A percentile compares a stretch with the other conserved stretches of the same genome.
Evolutionary conservation across 2,797 vertebrate species (phyloP).

Genomic region (Rhodeus uyekii): DNA sequence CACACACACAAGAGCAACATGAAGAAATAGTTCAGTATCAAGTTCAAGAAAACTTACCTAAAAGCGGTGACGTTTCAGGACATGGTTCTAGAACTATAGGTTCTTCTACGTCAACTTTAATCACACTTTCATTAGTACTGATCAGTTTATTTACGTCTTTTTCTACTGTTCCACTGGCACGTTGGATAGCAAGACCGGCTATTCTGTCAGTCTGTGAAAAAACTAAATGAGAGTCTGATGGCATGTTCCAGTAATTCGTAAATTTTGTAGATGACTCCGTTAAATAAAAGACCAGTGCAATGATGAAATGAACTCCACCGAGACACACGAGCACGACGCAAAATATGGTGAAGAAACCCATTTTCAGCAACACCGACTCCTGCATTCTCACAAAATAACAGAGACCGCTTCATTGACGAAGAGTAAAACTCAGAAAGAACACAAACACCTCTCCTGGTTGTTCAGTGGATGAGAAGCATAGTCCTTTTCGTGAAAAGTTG

Average conservation of each 20-base stretch:
- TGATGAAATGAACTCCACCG: slow-evolving; percentile 16
- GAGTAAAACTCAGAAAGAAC: neutral
- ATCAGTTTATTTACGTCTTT: neutral
- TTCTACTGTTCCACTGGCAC: neutral
- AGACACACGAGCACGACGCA: neutral
- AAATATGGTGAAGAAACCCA: neutral
- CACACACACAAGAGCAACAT: neutral
- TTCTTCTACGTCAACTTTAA: neutral
- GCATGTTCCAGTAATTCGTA: neutral
- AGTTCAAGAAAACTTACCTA: slow-evolving; percentile 64
- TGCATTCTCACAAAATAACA: slow-evolving; percentile 8
- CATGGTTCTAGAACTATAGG: slow-evolving; percentile 59
- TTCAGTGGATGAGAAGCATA: neutral
- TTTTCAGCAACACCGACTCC: neutral
- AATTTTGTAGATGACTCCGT: neutral
- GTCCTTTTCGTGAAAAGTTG: neutral
- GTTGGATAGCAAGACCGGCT: neutral
- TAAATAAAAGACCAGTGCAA: slow-evolving; percentile 34
- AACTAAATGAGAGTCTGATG: neutral
- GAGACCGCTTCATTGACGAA: neutral
- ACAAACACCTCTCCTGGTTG: no score
- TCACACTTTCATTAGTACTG: neutral
- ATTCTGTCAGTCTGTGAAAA: neutral
- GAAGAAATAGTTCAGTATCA: neutral
- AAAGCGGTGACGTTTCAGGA: slow-evolving; percentile 68